These are phyloP conservation scores for Bacillus rossius DNA, from an alignment of 1,140 invertebrate species.

Conservation along the genomic window DNA sequence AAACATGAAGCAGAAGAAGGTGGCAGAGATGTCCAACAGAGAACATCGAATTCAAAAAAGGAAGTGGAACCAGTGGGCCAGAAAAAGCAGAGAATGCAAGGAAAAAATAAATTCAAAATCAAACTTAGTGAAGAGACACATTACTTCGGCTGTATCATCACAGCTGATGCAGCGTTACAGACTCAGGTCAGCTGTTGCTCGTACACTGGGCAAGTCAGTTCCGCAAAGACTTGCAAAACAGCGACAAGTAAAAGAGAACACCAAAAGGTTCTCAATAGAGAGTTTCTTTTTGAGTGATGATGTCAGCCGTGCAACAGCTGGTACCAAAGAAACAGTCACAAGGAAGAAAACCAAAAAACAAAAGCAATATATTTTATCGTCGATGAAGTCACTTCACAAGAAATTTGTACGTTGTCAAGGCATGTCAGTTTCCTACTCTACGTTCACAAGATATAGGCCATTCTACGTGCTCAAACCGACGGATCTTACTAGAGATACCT, in stretches of 20 bases:
- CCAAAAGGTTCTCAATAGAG: background rate
- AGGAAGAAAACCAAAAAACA: background rate
- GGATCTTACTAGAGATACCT: slow-evolving; percentile 4
- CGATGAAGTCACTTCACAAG: background rate
- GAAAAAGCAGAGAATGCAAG: no score
- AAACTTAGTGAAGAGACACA: background rate
- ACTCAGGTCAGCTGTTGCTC: background rate
- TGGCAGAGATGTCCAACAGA: background rate
- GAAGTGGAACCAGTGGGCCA: no score
- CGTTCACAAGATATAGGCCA: slow-evolving; percentile 20
- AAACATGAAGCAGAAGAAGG: background rate
- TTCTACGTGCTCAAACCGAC: slow-evolving; percentile 22
- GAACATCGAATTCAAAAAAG: no score
- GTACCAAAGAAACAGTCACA: background rate
- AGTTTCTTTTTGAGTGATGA: slow-evolving; percentile 1
- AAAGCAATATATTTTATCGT: background rate
- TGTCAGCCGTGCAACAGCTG: slow-evolving; percentile 1
- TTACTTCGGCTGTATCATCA: background rate
- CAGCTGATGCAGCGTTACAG: background rate
- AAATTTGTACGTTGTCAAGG: background rate
- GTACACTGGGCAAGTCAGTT: background rate
- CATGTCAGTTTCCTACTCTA: slow-evolving; percentile 10
- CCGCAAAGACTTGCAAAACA: background rate
- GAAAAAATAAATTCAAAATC: background rate
- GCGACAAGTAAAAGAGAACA: background rate